These are phyloP conservation scores for Balanococcus diminutus DNA, from an alignment of 2,888 invertebrate species.

Conservation along the genomic window DNA sequence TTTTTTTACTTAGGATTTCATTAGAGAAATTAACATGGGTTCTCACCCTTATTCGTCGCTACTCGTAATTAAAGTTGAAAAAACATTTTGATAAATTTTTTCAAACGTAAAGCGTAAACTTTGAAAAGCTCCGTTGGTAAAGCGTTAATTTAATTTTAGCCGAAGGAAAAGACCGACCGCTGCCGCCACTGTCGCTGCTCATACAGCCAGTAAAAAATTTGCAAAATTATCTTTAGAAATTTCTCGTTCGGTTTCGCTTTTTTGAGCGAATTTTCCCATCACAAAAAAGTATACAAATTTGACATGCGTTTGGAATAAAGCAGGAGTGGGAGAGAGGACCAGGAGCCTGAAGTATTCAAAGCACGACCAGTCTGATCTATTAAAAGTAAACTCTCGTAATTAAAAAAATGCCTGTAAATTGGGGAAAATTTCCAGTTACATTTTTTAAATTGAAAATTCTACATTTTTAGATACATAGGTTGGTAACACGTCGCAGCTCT, in stretches of 20 bases:
- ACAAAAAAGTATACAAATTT: background rate
- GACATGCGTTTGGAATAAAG: background rate
- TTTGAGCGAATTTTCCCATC: background rate
- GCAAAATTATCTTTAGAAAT: conserved; percentile 16
- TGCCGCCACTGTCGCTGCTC: background rate
- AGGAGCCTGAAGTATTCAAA: too few relatives aligned
- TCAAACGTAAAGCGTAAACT: conserved; percentile 36
- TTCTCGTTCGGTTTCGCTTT: background rate
- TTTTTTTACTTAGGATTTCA: conserved; percentile 27
- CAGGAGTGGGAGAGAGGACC: too few relatives aligned
- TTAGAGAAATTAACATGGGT: conserved; percentile 28
- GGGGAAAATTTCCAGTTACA: too few relatives aligned
- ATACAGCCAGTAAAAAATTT: background rate
- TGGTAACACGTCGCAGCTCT: too few relatives aligned
- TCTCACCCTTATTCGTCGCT: background rate
- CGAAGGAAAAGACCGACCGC: conserved; percentile 1
- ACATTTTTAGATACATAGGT: too few relatives aligned
- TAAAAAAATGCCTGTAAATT: too few relatives aligned
- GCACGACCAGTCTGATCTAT: too few relatives aligned
- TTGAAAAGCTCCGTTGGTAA: conserved; percentile 28
- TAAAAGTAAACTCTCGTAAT: too few relatives aligned
- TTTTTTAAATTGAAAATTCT: too few relatives aligned
- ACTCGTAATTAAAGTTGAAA: conserved; percentile 32
- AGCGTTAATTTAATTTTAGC: conserved; percentile 39
- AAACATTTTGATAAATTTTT: conserved; percentile 42